Evolutionary conservation across 2,797 vertebrate species (phyloP).

Genomic region (Pelobates cultripes): DNA sequence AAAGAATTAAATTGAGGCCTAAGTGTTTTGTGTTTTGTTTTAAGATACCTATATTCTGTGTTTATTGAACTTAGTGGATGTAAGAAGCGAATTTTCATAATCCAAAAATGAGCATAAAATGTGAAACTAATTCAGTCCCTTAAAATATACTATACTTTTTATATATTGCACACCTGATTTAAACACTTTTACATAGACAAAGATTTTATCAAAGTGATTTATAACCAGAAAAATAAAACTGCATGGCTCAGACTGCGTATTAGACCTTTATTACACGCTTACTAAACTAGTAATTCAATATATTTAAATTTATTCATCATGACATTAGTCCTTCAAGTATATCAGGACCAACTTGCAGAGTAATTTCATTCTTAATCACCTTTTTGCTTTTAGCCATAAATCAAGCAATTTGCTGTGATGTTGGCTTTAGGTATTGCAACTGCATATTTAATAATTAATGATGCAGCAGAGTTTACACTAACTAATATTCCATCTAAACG

Average conservation of each 20-base stretch:
- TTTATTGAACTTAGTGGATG: too few relatives aligned
- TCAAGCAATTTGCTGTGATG: conserved; percentile 33
- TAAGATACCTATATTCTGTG: too few relatives aligned
- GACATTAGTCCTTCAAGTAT: conserved; percentile 25
- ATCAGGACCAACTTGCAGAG: conserved; percentile 8
- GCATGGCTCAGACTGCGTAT: neutral
- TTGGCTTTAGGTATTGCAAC: conserved; percentile 43
- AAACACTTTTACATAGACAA: neutral
- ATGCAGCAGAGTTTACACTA: conserved; percentile 8
- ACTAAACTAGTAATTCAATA: conserved; percentile 8
- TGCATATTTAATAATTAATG: conserved; percentile 47
- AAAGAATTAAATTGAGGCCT: too few relatives aligned
- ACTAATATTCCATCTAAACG: conserved; percentile 41
- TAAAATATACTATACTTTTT: neutral
- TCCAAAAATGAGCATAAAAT: too few relatives aligned
- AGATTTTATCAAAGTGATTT: neutral
- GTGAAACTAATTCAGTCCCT: too few relatives aligned
- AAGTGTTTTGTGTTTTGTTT: too few relatives aligned
- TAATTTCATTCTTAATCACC: conserved; percentile 45
- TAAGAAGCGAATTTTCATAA: too few relatives aligned
- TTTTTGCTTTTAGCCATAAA: conserved; percentile 37
- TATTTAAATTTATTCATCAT: conserved; percentile 13
- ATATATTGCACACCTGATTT: neutral
- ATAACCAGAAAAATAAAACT: neutral
- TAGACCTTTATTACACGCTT: conserved; percentile 3